Evolutionary conservation across 92 coral and sea anemone species (phyloP).

Genomic region (Phenganax stokvisi): DNA sequence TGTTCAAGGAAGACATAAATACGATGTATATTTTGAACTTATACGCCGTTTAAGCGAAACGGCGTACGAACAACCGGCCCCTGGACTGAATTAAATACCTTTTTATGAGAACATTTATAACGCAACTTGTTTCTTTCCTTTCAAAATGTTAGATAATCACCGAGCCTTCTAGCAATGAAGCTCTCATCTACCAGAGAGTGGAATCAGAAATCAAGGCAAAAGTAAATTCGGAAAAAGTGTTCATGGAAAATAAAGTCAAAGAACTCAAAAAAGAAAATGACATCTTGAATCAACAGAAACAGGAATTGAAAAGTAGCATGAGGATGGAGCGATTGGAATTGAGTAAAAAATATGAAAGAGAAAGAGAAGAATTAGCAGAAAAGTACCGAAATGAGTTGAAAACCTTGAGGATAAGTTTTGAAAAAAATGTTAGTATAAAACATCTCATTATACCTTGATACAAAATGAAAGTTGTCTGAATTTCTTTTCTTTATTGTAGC

Average conservation of each 20-base stretch:
- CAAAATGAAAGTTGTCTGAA: not conserved
- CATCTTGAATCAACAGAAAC: constrained; percentile 51
- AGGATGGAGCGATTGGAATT: constrained; percentile 50
- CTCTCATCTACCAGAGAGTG: constrained; percentile 5
- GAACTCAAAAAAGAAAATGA: constrained; percentile 64
- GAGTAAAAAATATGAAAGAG: constrained; percentile 59
- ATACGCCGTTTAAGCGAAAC: too few species aligned
- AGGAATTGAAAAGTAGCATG: constrained; percentile 54
- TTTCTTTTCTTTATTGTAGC: constrained; percentile 3
- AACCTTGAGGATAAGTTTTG: constrained; percentile 53
- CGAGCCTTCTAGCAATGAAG: not conserved
- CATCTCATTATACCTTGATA: not conserved
- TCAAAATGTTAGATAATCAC: not conserved
- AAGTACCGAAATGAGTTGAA: constrained; percentile 56
- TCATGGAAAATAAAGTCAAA: constrained; percentile 54
- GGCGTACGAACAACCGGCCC: not conserved
- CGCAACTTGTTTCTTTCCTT: not conserved
- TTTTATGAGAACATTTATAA: not conserved
- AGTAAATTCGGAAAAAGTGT: constrained; percentile 3
- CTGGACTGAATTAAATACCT: not conserved
- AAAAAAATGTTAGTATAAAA: not conserved
- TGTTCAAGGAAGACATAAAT: too few species aligned
- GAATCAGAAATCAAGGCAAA: constrained; percentile 20
- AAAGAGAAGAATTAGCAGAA: constrained; percentile 65
- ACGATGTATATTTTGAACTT: too few species aligned